phyloP scores from a whole-genome alignment of 2,888 invertebrate genomes.

The Plutella xylostella region DNA sequence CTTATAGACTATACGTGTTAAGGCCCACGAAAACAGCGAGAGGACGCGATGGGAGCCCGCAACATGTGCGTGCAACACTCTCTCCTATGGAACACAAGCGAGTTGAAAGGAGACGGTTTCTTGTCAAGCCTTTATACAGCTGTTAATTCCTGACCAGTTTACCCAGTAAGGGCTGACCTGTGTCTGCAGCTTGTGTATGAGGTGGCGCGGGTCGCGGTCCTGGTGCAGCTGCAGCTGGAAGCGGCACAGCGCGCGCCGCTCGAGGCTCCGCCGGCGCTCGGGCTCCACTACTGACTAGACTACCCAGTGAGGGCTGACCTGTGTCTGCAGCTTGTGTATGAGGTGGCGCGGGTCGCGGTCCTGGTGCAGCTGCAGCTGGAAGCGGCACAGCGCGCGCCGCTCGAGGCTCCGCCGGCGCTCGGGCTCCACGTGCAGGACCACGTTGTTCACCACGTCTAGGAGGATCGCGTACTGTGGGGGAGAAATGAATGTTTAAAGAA shows the following conservation, averaged over 20 bases:
- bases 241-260: constrained; percentile 90
- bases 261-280: constrained; percentile 90
- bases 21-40: too few relatives aligned
- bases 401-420: constrained; percentile 92
- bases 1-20: too few relatives aligned
- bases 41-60: too few relatives aligned
- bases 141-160: too few relatives aligned
- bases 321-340: constrained; percentile 91
- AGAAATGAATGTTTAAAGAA: too few relatives aligned
- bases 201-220: constrained; percentile 90
- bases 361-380: constrained; percentile 91
- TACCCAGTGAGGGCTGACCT: too few relatives aligned
- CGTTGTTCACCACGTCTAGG: constrained; percentile 96
- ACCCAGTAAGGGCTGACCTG: too few relatives aligned
- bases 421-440: constrained; percentile 96
- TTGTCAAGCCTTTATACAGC: too few relatives aligned
- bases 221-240: constrained; percentile 94
- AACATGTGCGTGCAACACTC: too few relatives aligned
- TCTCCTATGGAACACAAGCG: too few relatives aligned
- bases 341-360: constrained; percentile 93
- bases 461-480: constrained; percentile 90
- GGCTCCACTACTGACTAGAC: too few relatives aligned
- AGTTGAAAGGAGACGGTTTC: too few relatives aligned
- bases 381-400: constrained; percentile 90
- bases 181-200: constrained; percentile 92